A percentile compares a stretch with the other conserved stretches of the same genome.
These are phyloP conservation scores for Drosophila lini DNA, from an alignment of 1,140 invertebrate genomes.

Conservation along the genomic window DNA sequence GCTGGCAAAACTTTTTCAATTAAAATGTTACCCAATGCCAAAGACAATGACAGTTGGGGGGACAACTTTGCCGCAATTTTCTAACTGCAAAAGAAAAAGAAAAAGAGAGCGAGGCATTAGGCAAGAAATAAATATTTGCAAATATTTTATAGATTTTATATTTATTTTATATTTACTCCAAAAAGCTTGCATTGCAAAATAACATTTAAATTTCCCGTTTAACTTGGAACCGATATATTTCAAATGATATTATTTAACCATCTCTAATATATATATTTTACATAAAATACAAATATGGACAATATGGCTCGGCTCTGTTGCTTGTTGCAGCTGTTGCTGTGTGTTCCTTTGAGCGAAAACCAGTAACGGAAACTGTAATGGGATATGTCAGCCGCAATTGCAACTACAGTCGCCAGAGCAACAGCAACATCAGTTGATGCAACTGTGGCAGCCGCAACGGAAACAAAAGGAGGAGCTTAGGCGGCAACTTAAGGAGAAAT, in stretches of 20 bases:
- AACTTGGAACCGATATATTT: not conserved
- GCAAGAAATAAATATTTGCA: not conserved
- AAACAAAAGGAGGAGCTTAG: slow-evolving; percentile 25
- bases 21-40: slow-evolving; percentile 65
- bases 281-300: not conserved
- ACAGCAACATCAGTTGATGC: slow-evolving; percentile 12
- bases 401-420: slow-evolving; percentile 20
- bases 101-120: not conserved
- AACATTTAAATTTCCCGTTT: not conserved
- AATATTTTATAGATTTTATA: not conserved
- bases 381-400: slow-evolving; percentile 47
- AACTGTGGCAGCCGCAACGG: slow-evolving; percentile 16
- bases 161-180: not conserved
- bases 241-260: not conserved
- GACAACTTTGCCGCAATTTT: slow-evolving; percentile 29
- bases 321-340: slow-evolving; percentile 16
- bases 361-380: slow-evolving; percentile 54
- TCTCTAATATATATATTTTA: slow-evolving; percentile 3
- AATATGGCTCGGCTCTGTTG: slow-evolving; percentile 6
- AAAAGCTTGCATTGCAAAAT: not conserved
- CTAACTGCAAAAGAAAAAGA: slow-evolving; percentile 28
- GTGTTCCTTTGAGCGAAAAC: slow-evolving; percentile 27
- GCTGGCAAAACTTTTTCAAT: slow-evolving; percentile 71
- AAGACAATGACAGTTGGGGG: slow-evolving; percentile 55
- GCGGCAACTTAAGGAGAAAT: slow-evolving; percentile 15